These are phyloP conservation scores for Temnothorax curvispinosus DNA, from an alignment of 1,140 invertebrate genomes.

Conservation along the genomic window DNA sequence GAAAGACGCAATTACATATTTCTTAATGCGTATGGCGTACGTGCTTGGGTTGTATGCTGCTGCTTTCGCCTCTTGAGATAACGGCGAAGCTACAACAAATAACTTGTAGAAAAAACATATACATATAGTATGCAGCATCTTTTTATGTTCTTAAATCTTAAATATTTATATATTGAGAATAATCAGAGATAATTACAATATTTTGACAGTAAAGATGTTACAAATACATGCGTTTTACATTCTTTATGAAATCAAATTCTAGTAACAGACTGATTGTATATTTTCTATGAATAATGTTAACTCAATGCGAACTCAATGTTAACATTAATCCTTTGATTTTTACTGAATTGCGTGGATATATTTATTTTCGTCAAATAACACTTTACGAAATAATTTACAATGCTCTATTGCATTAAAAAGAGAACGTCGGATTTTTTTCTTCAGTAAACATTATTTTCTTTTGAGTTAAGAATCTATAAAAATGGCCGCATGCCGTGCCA, in stretches of 20 bases:
- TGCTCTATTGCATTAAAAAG: neutral
- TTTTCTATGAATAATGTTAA: neutral
- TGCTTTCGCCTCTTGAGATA: slow-evolving; percentile 1
- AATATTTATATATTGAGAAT: neutral
- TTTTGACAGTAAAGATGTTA: neutral
- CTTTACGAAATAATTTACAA: neutral
- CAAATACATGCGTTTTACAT: neutral
- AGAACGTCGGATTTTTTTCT: neutral
- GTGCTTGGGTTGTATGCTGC: slow-evolving; percentile 15
- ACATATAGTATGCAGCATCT: neutral
- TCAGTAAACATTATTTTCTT: slow-evolving; percentile 33
- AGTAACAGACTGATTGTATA: neutral
- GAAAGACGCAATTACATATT: slow-evolving; percentile 53
- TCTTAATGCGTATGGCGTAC: slow-evolving; percentile 31
- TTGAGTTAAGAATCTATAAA: slow-evolving; percentile 35
- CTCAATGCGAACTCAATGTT: neutral
- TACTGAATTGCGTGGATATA: neutral
- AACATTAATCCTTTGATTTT: neutral
- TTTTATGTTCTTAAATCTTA: neutral
- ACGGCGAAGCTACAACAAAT: neutral
- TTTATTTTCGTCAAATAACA: neutral
- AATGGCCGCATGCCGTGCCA: slow-evolving; percentile 15
- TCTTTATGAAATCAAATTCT: neutral
- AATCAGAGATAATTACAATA: neutral
- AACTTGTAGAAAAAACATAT: neutral